Evolutionary conservation across 2,797 vertebrate genomes (phyloP).

Genomic region (Cynodonichthys magdalenae): DNA sequence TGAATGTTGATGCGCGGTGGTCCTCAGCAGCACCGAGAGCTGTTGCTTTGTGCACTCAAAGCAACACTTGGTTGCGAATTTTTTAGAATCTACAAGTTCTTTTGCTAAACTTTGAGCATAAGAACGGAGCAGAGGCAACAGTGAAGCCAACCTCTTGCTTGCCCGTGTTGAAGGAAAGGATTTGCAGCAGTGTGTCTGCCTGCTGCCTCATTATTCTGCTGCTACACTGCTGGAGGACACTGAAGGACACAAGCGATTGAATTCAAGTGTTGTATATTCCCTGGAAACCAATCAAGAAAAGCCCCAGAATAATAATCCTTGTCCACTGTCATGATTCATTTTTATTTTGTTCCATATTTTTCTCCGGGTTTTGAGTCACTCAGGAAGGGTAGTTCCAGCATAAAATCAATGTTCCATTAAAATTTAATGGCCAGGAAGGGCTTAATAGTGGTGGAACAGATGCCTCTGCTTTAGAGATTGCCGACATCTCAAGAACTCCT

Average conservation of each 20-base stretch:
- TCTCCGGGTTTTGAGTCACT: conserved; percentile 76
- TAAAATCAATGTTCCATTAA: conserved; percentile 89
- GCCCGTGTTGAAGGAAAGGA: conserved; percentile 32
- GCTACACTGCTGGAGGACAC: conserved; percentile 78
- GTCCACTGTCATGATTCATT: conserved; percentile 80
- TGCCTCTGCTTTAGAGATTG: conserved; percentile 76
- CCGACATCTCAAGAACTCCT: conserved; percentile 67
- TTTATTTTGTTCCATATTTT: conserved; percentile 82
- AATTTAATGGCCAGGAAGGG: conserved; percentile 84
- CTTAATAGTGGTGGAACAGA: conserved; percentile 84
- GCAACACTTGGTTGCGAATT: conserved; percentile 39
- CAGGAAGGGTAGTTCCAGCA: conserved; percentile 79
- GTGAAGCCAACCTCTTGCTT: conserved; percentile 32
- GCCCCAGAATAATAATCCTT: conserved; percentile 79
- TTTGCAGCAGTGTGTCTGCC: conserved; percentile 62
- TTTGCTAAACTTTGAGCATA: conserved; percentile 32
- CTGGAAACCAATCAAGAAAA: conserved; percentile 82
- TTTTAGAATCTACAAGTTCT: conserved; percentile 33
- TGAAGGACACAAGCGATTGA: conserved; percentile 80
- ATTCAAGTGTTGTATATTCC: conserved; percentile 82
- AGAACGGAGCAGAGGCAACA: conserved; percentile 17
- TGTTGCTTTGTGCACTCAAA: conserved; percentile 2
- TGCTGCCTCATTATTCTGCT: conserved; percentile 74
- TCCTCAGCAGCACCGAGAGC: conserved; percentile 9
- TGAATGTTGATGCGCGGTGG: conserved; percentile 64